Evolutionary conservation across 2,113 vertebrate species (phyloP).

Genomic region (Pollimyrus isidori): DNA sequence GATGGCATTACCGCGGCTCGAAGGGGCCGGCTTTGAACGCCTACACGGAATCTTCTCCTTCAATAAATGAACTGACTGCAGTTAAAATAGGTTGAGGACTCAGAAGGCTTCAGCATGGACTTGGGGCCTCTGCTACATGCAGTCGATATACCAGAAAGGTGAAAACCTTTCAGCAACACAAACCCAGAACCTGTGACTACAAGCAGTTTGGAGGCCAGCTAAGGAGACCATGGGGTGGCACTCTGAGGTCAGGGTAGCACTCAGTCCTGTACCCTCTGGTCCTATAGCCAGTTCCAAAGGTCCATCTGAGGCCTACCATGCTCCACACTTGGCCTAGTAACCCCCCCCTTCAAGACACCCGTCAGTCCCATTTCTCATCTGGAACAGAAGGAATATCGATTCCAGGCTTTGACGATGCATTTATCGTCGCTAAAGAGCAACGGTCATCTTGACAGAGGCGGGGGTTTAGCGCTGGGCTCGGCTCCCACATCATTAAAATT

Average conservation of each 20-base stretch:
- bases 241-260: not conserved
- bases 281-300: not conserved
- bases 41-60: not conserved
- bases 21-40: not conserved
- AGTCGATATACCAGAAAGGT: not conserved
- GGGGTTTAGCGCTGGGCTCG: conserved; percentile 8
- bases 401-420: conserved; percentile 35
- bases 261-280: not conserved
- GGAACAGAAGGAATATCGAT: conserved; percentile 34
- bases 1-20: not conserved
- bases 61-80: not conserved
- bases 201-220: not conserved
- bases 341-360: conserved; percentile 33
- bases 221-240: not conserved
- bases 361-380: conserved; percentile 42
- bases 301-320: not conserved
- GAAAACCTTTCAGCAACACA: not conserved
- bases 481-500: conserved; percentile 12
- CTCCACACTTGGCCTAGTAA: not conserved
- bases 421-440: conserved; percentile 39
- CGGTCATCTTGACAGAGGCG: conserved; percentile 19
- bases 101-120: not conserved
- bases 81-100: not conserved
- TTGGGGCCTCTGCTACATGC: not conserved
- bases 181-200: not conserved